Evolutionary conservation across 2,888 invertebrate genomes (phyloP).

Genomic region (Alloscopus bannaensis): DNA sequence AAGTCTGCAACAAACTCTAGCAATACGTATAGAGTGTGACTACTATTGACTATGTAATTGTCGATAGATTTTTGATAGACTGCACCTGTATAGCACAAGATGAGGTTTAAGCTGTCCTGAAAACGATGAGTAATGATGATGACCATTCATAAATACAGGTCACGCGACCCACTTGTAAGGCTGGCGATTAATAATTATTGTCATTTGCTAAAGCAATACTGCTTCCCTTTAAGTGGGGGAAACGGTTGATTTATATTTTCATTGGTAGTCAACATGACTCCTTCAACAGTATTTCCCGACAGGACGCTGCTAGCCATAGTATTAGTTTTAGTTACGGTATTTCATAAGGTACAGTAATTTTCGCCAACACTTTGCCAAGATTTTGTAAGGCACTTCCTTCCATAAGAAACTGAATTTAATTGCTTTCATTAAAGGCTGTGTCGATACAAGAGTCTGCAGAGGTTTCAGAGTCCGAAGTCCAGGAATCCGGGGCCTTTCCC

Average conservation of each 20-base stretch:
- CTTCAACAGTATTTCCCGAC: conserved; percentile 3
- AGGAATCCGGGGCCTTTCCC: neutral
- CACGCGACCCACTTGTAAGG: conserved; percentile 13
- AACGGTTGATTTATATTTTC: conserved; percentile 22
- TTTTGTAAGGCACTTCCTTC: neutral
- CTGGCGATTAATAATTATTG: conserved; percentile 10
- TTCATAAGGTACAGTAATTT: conserved; percentile 8
- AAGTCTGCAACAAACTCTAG: no score
- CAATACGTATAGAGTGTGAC: no score
- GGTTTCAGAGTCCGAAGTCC: neutral
- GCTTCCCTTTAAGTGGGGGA: neutral
- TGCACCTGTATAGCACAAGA: neutral
- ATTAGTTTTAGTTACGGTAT: conserved; percentile 1
- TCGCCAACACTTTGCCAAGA: neutral
- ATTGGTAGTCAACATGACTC: conserved; percentile 25
- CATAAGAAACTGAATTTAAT: neutral
- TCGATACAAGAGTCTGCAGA: neutral
- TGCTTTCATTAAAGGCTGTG: neutral
- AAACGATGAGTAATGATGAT: conserved; percentile 2
- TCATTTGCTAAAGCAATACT: neutral
- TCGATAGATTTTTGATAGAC: neutral
- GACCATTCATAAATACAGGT: conserved; percentile 18
- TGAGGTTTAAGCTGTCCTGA: neutral
- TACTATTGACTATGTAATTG: neutral
- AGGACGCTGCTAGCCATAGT: neutral